Evolutionary conservation across 2,113 vertebrate species (phyloP).

Genomic region (Rhombomys opimus): DNA sequence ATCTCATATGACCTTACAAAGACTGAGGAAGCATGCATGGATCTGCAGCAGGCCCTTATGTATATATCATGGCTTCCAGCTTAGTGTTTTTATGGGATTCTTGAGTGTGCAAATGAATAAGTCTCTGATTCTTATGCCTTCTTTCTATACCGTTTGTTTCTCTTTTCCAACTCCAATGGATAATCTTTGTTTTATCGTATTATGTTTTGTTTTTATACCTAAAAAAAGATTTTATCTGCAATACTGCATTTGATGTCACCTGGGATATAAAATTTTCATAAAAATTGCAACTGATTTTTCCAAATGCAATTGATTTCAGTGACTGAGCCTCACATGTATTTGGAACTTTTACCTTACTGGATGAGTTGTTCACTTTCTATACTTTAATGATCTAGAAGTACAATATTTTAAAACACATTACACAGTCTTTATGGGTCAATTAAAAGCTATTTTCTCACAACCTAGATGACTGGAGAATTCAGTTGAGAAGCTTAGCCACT

Average conservation of each 20-base stretch:
- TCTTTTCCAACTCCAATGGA: no score
- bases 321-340: constrained; percentile 61
- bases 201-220: no score
- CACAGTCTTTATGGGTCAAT: constrained; percentile 46
- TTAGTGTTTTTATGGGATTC: no score
- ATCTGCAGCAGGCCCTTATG: no score
- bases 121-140: no score
- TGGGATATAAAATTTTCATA: constrained; percentile 72
- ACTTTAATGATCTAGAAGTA: constrained; percentile 25
- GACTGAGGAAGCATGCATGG: no score
- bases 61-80: no score
- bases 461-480: constrained; percentile 33
- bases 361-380: constrained; percentile 56
- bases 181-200: no score
- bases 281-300: constrained; percentile 55
- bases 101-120: no score
- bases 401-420: constrained; percentile 55
- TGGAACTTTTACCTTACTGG: constrained; percentile 59
- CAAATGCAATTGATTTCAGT: constrained; percentile 64
- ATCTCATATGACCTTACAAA: no score
- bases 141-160: no score
- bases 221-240: constrained; percentile 65
- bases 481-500: constrained; percentile 51
- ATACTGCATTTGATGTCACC: constrained; percentile 53
- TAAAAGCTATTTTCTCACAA: constrained; percentile 63